Evolutionary conservation across 2,888 invertebrate species (phyloP).

Genomic region (Folsomia manolachei): DNA sequence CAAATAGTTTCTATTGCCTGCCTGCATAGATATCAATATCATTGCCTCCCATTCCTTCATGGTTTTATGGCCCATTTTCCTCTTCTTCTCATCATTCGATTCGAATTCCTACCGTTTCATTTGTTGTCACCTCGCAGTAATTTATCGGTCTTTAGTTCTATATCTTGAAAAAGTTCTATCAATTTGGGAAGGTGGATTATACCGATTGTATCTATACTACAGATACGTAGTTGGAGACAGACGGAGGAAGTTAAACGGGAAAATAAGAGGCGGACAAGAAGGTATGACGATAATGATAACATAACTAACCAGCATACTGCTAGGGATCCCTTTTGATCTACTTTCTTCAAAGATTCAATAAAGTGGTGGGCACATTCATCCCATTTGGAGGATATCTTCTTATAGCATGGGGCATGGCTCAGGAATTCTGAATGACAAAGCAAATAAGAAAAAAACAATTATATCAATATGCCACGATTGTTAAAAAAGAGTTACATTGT

Average conservation of each 20-base stretch:
- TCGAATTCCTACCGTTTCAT: not conserved
- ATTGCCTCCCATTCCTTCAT: not conserved
- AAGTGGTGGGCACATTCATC: conserved; percentile 40
- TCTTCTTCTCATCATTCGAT: not conserved
- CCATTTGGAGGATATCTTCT: conserved; percentile 39
- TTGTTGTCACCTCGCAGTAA: not conserved
- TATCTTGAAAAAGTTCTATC: no score
- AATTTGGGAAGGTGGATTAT: no score
- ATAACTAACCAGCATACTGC: conserved; percentile 25
- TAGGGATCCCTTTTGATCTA: conserved; percentile 19
- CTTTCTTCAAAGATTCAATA: conserved; percentile 27
- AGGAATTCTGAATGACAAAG: conserved; percentile 43
- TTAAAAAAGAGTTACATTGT: no score
- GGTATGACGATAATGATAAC: no score
- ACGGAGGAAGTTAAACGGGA: no score
- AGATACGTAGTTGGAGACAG: no score
- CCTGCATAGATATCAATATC: not conserved
- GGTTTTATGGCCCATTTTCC: not conserved
- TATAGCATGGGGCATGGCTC: conserved; percentile 38
- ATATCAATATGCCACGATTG: no score
- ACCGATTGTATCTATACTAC: no score
- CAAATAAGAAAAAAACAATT: no score
- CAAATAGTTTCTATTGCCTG: not conserved
- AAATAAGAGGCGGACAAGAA: no score
- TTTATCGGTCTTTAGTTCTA: no score